Evolutionary conservation across 2,797 vertebrate genomes (phyloP), one percentile per base, ranked within the genome.

Genomic region (Phataginus tricuspis): DNA sequence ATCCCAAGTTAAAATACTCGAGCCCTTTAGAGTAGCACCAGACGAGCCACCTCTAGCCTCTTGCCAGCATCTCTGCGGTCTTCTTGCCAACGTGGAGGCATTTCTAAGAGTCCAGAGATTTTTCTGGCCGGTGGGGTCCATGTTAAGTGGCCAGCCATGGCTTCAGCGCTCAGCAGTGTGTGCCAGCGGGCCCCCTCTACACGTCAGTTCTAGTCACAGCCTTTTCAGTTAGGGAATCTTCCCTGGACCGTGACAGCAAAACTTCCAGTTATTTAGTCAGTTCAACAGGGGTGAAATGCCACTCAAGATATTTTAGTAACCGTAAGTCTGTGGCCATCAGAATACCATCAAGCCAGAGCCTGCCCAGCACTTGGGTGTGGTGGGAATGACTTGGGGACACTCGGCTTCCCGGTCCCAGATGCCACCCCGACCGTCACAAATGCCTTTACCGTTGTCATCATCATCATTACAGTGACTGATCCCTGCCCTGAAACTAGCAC

Each of bases 201-300:
- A 80, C 15, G 19, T 19, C 63, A 14, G 34, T 45, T 87, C 59
- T 61, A 11, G 89, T 39, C 23, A 3, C 21, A 5, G 39, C 34
- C 13, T 93, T 83, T 71, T 63, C 39, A 29, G 19, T 53, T 14
- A 42, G 39, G n/a, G 45, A 64, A 7, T 94, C 91, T 97, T 87
- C 72, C 68, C 93, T 94, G 66, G 72, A 39, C 95, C 59, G 1
- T 68, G 74, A 96, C 87, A 94, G 95, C 72, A 95, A 91, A 97
- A 85, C 84, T 94, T 78, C 95, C 66, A 96, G 94, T 97, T 91
- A 87, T 51, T 96, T 96, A 92, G 83, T 93, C 84, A 90, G 79
- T 93, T 86, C 88, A 95, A 94, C 71, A 71, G 87, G 61, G 97
- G 51, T 88, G 74, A 95, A 55, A 63, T 96, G 82, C 96, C 92